A percentile compares a stretch with the other conserved stretches of the same genome.
Evolutionary conservation across 2,797 vertebrate genomes (phyloP).

Genomic region (Lemur catta): DNA sequence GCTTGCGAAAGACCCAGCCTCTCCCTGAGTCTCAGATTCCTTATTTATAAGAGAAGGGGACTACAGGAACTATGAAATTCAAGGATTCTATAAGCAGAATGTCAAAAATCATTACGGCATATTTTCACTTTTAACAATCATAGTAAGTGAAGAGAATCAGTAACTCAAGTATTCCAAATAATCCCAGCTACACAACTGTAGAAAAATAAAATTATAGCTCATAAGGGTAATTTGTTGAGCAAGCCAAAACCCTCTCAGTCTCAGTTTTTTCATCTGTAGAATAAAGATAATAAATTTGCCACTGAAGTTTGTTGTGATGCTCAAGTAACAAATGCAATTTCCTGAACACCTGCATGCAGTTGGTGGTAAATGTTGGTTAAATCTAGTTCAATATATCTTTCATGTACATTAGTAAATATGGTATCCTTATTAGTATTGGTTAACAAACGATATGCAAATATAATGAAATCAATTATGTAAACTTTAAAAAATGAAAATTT

Average conservation of each 20-base stretch:
- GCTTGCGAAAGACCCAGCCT: neutral
- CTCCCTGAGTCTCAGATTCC: neutral
- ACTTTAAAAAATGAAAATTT: neutral
- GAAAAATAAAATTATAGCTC: neutral
- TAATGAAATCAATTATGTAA: neutral
- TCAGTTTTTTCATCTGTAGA: neutral
- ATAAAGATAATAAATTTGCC: neutral
- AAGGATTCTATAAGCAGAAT: neutral
- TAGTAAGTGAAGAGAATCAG: neutral
- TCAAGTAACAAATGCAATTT: neutral
- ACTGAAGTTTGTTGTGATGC: neutral
- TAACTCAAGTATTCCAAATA: neutral
- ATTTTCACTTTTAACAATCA: neutral
- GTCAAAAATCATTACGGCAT: neutral
- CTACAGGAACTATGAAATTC: neutral
- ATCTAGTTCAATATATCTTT: neutral
- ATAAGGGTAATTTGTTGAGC: neutral
- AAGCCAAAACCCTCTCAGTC: neutral
- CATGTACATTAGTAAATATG: neutral
- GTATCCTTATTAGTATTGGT: neutral
- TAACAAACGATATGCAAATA: constrained; percentile 5
- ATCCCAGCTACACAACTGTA: neutral
- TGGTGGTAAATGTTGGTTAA: neutral
- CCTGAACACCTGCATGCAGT: neutral
- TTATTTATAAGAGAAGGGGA: neutral